Percentiles rank a stretch among this genome's conserved stretches.
Evolutionary conservation across 2,797 vertebrate genomes (phyloP).

Genomic region (Zenarchopterus dispar): DNA sequence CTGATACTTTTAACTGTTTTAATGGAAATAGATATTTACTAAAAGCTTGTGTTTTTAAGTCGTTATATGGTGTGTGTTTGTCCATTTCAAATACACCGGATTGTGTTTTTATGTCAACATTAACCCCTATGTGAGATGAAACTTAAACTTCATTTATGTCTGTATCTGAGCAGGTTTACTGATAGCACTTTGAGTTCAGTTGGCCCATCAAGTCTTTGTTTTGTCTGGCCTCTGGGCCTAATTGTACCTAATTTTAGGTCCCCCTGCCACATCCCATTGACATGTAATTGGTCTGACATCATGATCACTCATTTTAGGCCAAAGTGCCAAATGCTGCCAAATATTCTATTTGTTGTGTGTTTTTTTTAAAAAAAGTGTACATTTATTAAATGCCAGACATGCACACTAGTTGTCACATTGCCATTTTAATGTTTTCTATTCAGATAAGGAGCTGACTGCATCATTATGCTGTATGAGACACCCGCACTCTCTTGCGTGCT

Average conservation of each 20-base stretch:
- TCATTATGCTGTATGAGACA: not conserved
- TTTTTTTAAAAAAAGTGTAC: not conserved
- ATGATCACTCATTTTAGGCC: conserved; percentile 38
- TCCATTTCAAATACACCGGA: not conserved
- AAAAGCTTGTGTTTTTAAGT: not conserved
- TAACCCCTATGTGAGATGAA: conserved; percentile 33
- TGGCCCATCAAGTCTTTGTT: conserved; percentile 40
- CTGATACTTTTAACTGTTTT: not conserved
- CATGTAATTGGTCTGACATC: conserved; percentile 39
- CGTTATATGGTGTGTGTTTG: not conserved
- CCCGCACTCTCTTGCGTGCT: not conserved
- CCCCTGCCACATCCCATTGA: conserved; percentile 46
- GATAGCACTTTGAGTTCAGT: conserved; percentile 50
- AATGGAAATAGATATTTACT: not conserved
- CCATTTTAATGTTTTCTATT: not conserved
- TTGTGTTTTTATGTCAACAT: conserved; percentile 15
- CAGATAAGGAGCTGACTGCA: not conserved
- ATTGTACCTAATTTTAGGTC: conserved; percentile 74
- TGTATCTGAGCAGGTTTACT: conserved; percentile 48
- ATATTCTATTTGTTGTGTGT: conserved; percentile 17
- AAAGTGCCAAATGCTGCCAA: conserved; percentile 32
- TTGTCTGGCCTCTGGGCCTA: conserved; percentile 52
- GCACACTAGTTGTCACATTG: not conserved
- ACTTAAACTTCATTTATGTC: conserved; percentile 24
- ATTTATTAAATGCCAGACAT: not conserved